These are phyloP conservation scores for Halcyon smyrnensis DNA, from an alignment of 2,797 vertebrate species.

Conservation along the genomic window DNA sequence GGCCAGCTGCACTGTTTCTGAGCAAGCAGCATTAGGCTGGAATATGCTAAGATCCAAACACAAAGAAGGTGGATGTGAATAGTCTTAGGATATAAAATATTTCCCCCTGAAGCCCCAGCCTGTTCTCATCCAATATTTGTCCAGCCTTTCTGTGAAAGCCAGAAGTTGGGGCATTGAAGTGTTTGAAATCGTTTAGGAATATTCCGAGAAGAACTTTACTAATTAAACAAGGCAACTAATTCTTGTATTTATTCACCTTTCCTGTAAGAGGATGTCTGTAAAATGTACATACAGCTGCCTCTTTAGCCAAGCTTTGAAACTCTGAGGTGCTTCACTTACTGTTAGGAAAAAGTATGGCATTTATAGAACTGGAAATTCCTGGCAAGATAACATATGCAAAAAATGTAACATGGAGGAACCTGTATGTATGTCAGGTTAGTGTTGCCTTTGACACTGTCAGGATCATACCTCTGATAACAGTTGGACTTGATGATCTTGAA, in stretches of 20 bases:
- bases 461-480: background rate
- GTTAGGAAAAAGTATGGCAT: rapidly evolving
- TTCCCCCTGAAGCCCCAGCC: background rate
- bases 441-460: background rate
- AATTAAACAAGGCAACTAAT: background rate
- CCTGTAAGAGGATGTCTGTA: slow-evolving; percentile 7
- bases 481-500: no score
- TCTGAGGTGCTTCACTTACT: background rate
- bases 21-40: background rate
- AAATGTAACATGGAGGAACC: background rate
- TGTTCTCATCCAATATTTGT: background rate
- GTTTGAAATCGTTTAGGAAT: background rate
- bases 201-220: background rate
- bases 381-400: background rate
- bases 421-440: background rate
- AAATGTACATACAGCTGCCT: background rate
- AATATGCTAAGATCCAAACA: background rate
- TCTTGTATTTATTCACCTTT: background rate
- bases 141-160: background rate
- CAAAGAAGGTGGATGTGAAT: background rate
- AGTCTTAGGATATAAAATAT: background rate
- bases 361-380: background rate
- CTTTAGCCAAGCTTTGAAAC: background rate
- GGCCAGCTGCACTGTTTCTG: background rate
- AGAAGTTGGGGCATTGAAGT: background rate